Evolutionary conservation across 2,113 vertebrate species (phyloP).

Genomic region (Podarcis muralis): DNA sequence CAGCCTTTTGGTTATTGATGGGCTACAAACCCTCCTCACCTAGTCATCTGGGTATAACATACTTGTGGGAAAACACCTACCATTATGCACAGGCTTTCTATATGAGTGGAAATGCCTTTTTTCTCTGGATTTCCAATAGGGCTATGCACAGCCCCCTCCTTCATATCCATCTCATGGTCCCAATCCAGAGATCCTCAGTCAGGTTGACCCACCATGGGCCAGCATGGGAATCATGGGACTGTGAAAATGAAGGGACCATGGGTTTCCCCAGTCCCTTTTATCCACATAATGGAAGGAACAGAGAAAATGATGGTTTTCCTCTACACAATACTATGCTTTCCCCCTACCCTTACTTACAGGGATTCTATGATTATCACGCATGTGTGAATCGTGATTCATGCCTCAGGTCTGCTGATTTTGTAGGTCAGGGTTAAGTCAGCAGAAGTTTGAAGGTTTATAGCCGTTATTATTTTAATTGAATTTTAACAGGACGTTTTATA

Average conservation of each 20-base stretch:
- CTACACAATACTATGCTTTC: background rate
- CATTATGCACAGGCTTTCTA: background rate
- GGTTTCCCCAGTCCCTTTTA: background rate
- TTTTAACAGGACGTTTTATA: background rate
- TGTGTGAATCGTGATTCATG: background rate
- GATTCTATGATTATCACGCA: background rate
- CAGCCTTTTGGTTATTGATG: background rate
- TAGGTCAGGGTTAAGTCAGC: background rate
- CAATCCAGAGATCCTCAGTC: too few relatives aligned
- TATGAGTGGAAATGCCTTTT: background rate
- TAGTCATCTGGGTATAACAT: background rate
- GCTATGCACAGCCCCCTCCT: too few relatives aligned
- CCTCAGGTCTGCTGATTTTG: background rate
- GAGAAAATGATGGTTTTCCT: background rate
- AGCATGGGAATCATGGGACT: background rate
- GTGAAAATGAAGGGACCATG: too few relatives aligned
- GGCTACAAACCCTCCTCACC: background rate
- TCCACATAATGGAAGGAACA: background rate
- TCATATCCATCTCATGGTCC: too few relatives aligned
- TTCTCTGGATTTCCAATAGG: background rate
- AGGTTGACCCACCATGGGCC: too few relatives aligned
- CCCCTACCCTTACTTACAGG: too few relatives aligned
- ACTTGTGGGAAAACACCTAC: background rate
- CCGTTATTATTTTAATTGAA: conserved; percentile 6
- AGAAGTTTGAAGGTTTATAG: background rate